phyloP scores from a whole-genome alignment of 2,888 invertebrate species.

The Caenorhabditis virilis region DNA sequence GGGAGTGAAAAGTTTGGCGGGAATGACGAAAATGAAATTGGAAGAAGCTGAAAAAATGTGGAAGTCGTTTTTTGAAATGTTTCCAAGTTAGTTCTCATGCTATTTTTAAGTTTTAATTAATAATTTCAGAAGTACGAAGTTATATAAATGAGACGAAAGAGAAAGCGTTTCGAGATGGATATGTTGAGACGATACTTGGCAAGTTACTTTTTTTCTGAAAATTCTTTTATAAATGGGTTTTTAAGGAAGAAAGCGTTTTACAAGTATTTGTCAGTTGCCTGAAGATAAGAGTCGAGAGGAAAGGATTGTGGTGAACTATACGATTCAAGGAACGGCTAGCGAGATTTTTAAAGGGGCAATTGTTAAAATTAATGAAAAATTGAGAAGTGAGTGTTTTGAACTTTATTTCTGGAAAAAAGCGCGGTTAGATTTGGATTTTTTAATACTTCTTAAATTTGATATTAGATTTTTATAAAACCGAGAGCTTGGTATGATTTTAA shows the following conservation, averaged over 20 bases:
- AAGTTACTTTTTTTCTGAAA: slow-evolving; percentile 71
- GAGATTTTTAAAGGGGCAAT: slow-evolving; percentile 92
- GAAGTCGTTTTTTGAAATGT: slow-evolving; percentile 78
- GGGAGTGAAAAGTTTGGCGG: slow-evolving; percentile 82
- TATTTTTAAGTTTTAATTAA: neutral
- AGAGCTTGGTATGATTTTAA: too few species aligned
- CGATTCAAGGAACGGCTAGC: slow-evolving; percentile 87
- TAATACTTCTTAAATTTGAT: too few species aligned
- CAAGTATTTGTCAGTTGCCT: neutral
- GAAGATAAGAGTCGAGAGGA: slow-evolving; percentile 80
- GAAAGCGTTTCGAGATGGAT: slow-evolving; percentile 75
- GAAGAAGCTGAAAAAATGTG: slow-evolving; percentile 78
- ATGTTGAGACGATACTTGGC: slow-evolving; percentile 82
- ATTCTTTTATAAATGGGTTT: neutral
- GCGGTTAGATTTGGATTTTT: neutral
- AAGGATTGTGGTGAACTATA: slow-evolving; percentile 93
- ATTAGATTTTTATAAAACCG: too few species aligned
- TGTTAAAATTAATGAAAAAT: slow-evolving; percentile 77
- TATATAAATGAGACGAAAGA: slow-evolving; percentile 75
- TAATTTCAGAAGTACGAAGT: slow-evolving; percentile 73
- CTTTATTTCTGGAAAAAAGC: neutral
- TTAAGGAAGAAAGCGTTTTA: slow-evolving; percentile 29
- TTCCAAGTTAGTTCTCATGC: slow-evolving; percentile 74
- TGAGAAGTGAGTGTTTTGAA: slow-evolving; percentile 65
- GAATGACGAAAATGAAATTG: slow-evolving; percentile 80